These are phyloP conservation scores for Lysandra bellargus DNA, from an alignment of 2,888 invertebrate species.

Conservation along the genomic window DNA sequence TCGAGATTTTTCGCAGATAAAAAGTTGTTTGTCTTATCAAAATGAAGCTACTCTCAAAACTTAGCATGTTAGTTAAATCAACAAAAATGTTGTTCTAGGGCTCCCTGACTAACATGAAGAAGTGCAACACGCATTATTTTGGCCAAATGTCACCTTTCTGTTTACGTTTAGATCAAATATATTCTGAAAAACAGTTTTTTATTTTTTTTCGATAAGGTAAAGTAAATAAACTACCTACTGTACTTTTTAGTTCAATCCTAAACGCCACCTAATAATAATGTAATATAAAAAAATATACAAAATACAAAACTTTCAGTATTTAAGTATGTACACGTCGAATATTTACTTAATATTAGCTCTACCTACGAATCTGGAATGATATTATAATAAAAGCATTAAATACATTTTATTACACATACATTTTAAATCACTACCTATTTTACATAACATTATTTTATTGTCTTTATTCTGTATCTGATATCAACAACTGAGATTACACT, in stretches of 20 bases:
- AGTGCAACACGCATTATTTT: no score
- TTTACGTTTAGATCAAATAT: neutral
- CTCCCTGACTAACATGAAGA: neutral
- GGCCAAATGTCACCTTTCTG: neutral
- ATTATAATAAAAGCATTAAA: constrained; percentile 9
- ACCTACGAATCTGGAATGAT: constrained; percentile 12
- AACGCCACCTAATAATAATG: no score
- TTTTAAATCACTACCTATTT: constrained; percentile 41
- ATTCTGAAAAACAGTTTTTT: neutral
- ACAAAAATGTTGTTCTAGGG: no score
- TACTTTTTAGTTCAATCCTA: no score
- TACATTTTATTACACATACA: constrained; percentile 42
- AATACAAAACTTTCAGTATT: neutral
- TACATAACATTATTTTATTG: neutral
- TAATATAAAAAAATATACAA: neutral
- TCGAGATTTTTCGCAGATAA: no score
- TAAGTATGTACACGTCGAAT: neutral
- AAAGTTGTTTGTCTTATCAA: no score
- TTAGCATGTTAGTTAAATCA: no score
- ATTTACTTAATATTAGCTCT: neutral
- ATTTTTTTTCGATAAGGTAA: neutral
- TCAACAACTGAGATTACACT: neutral
- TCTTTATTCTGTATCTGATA: neutral
- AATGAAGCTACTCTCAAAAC: no score
- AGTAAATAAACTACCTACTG: no score